Conservation (phyloP, 2,888 invertebrate species). For the Phaedon cochleariae region DNA sequence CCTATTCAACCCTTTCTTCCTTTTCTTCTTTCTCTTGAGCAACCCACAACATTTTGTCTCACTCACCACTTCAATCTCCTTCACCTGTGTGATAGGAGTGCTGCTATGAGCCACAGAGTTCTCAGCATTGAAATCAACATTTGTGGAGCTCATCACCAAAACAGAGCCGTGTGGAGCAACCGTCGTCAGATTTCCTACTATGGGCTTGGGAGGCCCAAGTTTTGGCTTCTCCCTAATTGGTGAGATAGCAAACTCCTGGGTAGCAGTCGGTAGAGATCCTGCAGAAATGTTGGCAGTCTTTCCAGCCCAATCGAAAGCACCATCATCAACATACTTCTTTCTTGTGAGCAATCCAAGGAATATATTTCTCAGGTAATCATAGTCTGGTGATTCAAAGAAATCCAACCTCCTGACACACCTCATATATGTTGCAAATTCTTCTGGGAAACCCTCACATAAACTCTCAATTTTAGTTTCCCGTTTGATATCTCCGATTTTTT, state of each 20-base stretch:
- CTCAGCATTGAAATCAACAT: constrained; percentile 22
- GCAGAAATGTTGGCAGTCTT: constrained; percentile 27
- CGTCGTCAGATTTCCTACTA: constrained; percentile 11
- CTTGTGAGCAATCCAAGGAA: constrained; percentile 91
- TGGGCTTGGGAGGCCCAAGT: constrained; percentile 19
- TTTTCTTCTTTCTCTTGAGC: constrained; percentile 30
- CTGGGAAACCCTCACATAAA: constrained; percentile 83
- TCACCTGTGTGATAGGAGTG: constrained; percentile 26
- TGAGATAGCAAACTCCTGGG: constrained; percentile 32
- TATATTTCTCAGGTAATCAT: constrained; percentile 94
- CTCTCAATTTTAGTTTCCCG: constrained; percentile 97
- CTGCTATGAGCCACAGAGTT: constrained; percentile 29
- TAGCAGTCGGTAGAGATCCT: constrained; percentile 29
- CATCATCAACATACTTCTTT: constrained; percentile 85
- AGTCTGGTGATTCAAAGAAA: constrained; percentile 99
- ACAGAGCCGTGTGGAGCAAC: constrained; percentile 24
- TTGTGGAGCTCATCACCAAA: constrained; percentile 24
- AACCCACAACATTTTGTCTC: constrained; percentile 32
- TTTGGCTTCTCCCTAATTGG: constrained; percentile 26
- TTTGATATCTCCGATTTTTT: constrained; percentile 99
- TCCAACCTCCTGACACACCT: constrained; percentile 94
- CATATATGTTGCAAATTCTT: constrained; percentile 96
- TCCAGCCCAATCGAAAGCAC: constrained; percentile 92
- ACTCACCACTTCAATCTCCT: constrained; percentile 26
- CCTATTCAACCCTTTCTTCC: constrained; percentile 24